phyloP scores from a whole-genome alignment of 2,888 invertebrate genomes.

The Vanessa cardui region DNA sequence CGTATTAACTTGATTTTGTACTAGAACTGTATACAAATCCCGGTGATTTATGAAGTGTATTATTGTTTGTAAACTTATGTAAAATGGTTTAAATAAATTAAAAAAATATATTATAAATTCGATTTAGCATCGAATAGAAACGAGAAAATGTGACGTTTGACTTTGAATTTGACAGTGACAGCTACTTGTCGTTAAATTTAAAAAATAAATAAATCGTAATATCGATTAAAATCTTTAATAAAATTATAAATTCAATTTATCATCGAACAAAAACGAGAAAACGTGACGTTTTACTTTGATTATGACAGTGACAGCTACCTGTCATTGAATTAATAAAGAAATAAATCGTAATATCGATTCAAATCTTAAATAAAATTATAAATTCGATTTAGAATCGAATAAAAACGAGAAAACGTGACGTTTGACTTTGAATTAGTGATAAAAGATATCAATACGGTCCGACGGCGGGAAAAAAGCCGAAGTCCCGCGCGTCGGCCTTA shows the following conservation, averaged over 20 bases:
- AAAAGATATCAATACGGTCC: conserved; percentile 47
- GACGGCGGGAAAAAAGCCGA: conserved; percentile 41
- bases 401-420: conserved; percentile 27
- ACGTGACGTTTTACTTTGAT: no score
- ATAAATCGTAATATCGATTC: conserved; percentile 25
- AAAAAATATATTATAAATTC: conserved; percentile 24
- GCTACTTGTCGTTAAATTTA: no score
- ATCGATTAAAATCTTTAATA: no score
- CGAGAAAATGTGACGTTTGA: conserved; percentile 26
- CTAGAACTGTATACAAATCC: no score
- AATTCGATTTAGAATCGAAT: conserved; percentile 16
- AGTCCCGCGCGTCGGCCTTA: conserved; percentile 46
- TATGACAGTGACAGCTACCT: no score
- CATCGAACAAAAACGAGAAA: no score
- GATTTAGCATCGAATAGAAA: conserved; percentile 16
- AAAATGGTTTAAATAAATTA: not conserved
- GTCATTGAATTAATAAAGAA: conserved; percentile 18
- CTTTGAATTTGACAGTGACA: no score
- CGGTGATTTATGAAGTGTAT: no score
- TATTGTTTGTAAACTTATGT: no score
- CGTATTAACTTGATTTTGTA: no score
- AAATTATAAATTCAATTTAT: no score
- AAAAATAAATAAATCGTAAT: no score
- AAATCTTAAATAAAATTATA: conserved; percentile 14
- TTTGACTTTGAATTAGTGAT: conserved; percentile 42